These are phyloP conservation scores for Leptosomus discolor DNA, from an alignment of 2,113 vertebrate genomes.

Conservation along the genomic window DNA sequence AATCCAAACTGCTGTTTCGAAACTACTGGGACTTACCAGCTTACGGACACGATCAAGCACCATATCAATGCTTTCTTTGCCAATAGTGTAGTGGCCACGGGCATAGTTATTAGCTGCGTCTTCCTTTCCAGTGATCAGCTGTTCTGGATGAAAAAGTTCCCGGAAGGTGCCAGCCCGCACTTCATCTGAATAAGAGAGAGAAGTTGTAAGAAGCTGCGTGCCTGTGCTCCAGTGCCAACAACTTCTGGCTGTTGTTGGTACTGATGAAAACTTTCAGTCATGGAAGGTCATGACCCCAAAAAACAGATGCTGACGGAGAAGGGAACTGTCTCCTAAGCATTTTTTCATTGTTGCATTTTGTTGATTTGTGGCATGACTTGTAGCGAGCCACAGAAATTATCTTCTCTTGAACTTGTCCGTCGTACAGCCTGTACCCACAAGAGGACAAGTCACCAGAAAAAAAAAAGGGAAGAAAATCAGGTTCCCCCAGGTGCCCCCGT, in stretches of 20 bases:
- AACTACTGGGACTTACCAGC: slow-evolving; percentile 62
- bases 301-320: neutral
- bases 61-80: slow-evolving; percentile 80
- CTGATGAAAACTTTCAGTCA: neutral
- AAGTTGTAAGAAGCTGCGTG: neutral
- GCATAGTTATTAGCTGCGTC: slow-evolving; percentile 83
- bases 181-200: slow-evolving; percentile 69
- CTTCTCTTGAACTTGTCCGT: neutral
- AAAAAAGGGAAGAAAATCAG: neutral
- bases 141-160: slow-evolving; percentile 81
- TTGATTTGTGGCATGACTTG: neutral
- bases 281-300: neutral
- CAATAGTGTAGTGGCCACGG: slow-evolving; percentile 81
- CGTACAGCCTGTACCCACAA: neutral
- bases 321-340: neutral
- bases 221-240: neutral
- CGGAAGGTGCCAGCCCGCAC: slow-evolving; percentile 74
- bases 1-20: neutral
- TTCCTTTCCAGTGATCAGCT: slow-evolving; percentile 81
- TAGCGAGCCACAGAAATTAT: neutral
- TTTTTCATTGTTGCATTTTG: neutral
- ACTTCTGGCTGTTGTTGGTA: neutral
- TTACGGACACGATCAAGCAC: slow-evolving; percentile 81
- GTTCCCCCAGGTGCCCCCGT: neutral
- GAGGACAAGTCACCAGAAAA: neutral